Percentiles rank a stretch among this genome's conserved stretches.
These are phyloP conservation scores for Solenopsis invicta DNA, from an alignment of 1,140 invertebrate species.

Conservation along the genomic window DNA sequence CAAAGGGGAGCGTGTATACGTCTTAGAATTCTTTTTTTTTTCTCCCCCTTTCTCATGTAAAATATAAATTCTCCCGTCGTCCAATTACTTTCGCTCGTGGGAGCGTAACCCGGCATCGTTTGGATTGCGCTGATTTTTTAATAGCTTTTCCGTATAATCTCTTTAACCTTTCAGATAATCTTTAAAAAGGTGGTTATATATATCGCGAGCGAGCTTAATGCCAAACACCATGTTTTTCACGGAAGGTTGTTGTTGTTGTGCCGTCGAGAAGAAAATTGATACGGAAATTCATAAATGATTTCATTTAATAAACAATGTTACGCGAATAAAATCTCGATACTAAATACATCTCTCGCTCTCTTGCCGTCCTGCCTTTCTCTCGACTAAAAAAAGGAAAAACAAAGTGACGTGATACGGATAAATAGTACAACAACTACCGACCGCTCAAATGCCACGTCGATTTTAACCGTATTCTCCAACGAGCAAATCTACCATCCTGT, in stretches of 20 bases:
- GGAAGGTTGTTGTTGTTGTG: constrained; percentile 3
- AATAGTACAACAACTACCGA: background rate
- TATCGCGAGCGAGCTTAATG: constrained; percentile 30
- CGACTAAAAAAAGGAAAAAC: background rate
- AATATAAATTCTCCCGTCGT: constrained; percentile 48
- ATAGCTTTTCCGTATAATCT: constrained; percentile 46
- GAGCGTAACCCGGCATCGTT: constrained; percentile 44
- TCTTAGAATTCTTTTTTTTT: background rate
- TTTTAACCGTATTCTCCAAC: constrained; percentile 27
- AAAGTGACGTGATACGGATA: background rate
- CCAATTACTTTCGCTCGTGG: constrained; percentile 49
- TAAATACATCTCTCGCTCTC: background rate
- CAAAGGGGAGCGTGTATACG: background rate
- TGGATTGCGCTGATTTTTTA: constrained; percentile 52
- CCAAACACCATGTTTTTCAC: constrained; percentile 3
- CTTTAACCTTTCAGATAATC: constrained; percentile 58
- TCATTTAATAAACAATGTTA: background rate
- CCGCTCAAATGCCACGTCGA: constrained; percentile 17
- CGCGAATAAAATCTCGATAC: background rate
- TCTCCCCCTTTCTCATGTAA: constrained; percentile 16
- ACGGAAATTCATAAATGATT: background rate
- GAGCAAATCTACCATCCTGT: background rate
- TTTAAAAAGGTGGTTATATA: constrained; percentile 24
- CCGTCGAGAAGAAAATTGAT: background rate
- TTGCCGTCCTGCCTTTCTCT: background rate